These are phyloP conservation scores for Nomada fucata DNA, from an alignment of 2,888 invertebrate species.

Conservation along the genomic window DNA sequence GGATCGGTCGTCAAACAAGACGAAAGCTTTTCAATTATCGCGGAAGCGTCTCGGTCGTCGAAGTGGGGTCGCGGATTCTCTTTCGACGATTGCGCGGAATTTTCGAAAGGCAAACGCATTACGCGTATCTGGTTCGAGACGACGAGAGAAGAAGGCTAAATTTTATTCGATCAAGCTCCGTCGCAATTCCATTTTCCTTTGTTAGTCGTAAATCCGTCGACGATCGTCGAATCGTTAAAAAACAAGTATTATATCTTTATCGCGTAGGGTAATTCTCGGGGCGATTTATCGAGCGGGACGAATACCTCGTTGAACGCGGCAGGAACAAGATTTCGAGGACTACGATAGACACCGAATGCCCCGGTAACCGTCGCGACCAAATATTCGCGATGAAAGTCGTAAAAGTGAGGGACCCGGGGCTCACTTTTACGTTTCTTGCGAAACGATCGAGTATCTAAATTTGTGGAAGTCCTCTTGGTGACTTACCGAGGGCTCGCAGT, in stretches of 20 bases:
- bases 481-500: not conserved
- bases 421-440: not conserved
- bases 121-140: not conserved
- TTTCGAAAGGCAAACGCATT: slow-evolving; percentile 7
- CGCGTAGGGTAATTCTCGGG: not conserved
- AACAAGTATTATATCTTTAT: not conserved
- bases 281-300: not conserved
- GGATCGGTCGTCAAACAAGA: slow-evolving; percentile 10
- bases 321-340: not conserved
- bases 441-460: slow-evolving; percentile 9
- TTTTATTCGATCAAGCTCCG: not conserved
- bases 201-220: slow-evolving; percentile 2
- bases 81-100: slow-evolving; percentile 19
- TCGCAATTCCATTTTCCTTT: slow-evolving; percentile 13
- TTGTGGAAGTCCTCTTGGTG: slow-evolving; percentile 1
- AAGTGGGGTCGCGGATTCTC: slow-evolving; percentile 5
- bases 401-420: not conserved
- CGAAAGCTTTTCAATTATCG: slow-evolving; percentile 38
- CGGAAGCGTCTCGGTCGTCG: not conserved
- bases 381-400: not conserved
- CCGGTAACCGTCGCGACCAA: not conserved
- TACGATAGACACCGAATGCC: not conserved
- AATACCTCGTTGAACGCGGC: not conserved
- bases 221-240: slow-evolving; percentile 15
- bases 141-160: not conserved